phyloP scores from a whole-genome alignment of 1,140 invertebrate genomes.

The Drosophila saltans region DNA sequence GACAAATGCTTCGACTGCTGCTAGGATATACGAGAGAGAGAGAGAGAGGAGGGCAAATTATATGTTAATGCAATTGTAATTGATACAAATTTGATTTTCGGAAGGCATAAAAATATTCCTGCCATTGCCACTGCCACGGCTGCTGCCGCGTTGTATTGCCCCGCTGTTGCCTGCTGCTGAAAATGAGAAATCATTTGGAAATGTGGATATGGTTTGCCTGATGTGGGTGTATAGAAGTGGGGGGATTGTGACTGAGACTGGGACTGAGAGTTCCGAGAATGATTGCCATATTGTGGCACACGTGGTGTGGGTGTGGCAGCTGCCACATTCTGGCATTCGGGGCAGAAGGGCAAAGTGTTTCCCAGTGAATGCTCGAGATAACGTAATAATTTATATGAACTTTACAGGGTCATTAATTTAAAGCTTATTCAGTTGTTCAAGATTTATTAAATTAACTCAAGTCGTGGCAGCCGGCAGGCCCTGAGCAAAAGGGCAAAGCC shows the following conservation, averaged over 20 bases:
- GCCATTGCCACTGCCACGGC: conserved; percentile 25
- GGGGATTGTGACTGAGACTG: conserved; percentile 19
- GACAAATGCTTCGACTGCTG: conserved; percentile 43
- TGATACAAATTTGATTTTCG: conserved; percentile 80
- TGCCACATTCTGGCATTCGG: conserved; percentile 34
- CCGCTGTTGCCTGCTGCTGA: conserved; percentile 55
- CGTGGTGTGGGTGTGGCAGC: conserved; percentile 55
- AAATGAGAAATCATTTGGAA: conserved; percentile 77
- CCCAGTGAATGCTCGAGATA: conserved; percentile 57
- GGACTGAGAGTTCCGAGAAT: background rate
- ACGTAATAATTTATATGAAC: conserved; percentile 82
- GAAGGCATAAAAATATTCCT: conserved; percentile 62
- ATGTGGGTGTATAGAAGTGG: background rate
- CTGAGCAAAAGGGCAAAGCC: conserved; percentile 1
- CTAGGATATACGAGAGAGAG: conserved; percentile 55
- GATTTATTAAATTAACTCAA: conserved; percentile 83
- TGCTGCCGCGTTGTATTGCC: conserved; percentile 21
- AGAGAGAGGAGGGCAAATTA: conserved; percentile 61
- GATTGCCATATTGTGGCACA: conserved; percentile 64
- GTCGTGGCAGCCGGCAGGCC: conserved; percentile 61
- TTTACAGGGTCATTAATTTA: conserved; percentile 83
- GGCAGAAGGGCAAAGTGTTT: background rate
- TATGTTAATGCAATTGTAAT: conserved; percentile 82
- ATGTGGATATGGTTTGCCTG: conserved; percentile 6
- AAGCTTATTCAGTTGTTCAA: conserved; percentile 83